Base-by-base conservation (phyloP, 1,140 invertebrate genomes). In the Druon quercuslanigerum region DNA sequence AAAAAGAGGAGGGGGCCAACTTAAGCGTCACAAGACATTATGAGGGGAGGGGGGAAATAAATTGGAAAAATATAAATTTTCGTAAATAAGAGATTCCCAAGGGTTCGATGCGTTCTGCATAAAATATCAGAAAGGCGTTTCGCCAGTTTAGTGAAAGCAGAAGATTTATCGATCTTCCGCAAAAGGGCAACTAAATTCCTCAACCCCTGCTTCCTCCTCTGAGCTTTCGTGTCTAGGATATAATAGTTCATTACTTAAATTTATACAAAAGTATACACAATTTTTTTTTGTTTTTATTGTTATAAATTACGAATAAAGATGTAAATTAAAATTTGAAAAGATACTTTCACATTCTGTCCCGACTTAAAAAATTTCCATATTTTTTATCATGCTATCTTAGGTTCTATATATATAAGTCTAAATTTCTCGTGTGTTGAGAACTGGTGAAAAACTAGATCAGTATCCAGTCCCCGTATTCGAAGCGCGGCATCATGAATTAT, bases 401-500 rank as follows among this genome's bases (percentile, higher is more conserved):
- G 60, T 33, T 14, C 25, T 40, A 40, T 33, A 60, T 57, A 19
- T 56, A 17, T 66, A 16, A 16, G 60, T 40, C 25, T 66, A 40
- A 66, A 66, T 40, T 66, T 66, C n/a, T 66, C n/a, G 60, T 66
- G n/a, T 66, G 60, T n/a, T 8, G 16, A 66, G 60, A 66, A 40
- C 25, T 40, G n/a, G 25, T 16, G 60, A 33, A 66, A 66, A 66
- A 66, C 60, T 66, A 66, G 20, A 46, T 66, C 60, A 9, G 13
- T 66, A 66, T 33, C 33, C 25, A 40, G 60, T 40, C 25, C 60
- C 60, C 9, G 60, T 40, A 66, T 66, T 66, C 25, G 25, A 66
- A 66, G 60, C 20, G 46, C 20, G 46, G 25, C 40, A n/a, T 40
- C 60, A 66, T 66, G 60, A 66, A 66, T 66, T 66, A 66, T 66